Evolutionary conservation across 2,888 invertebrate species (phyloP).

Genomic region (Allophyes oxyacanthae): DNA sequence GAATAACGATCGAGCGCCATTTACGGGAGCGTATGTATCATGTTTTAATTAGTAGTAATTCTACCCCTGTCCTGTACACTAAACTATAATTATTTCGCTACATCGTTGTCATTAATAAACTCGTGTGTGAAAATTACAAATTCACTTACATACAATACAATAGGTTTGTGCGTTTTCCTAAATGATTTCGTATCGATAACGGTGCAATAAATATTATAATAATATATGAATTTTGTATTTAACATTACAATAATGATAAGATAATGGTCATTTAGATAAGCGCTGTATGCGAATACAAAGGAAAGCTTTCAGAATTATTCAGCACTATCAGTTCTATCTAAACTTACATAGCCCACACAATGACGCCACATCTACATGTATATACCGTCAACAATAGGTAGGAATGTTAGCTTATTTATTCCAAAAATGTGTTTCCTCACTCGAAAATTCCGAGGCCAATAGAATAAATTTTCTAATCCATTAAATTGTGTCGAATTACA

Average conservation of each 20-base stretch:
- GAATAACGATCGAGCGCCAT: conserved; percentile 65
- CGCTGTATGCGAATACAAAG: conserved; percentile 28
- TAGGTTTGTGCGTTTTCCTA: conserved; percentile 4
- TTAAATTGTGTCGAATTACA: conserved; percentile 73
- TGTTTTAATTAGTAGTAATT: conserved; percentile 56
- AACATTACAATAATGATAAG: conserved; percentile 45
- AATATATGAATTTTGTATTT: conserved; percentile 37
- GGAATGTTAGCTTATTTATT: conserved; percentile 25
- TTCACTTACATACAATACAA: conserved; percentile 18
- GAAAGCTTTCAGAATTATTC: conserved; percentile 47
- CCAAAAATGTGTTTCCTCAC: conserved; percentile 9
- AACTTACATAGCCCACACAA: conserved; percentile 8
- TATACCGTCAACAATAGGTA: conserved; percentile 5
- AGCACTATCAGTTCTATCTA: conserved; percentile 35
- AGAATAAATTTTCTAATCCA: conserved; percentile 77
- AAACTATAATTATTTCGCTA: conserved; percentile 30
- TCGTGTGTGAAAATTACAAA: conserved; percentile 3
- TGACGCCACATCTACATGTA: conserved; percentile 3
- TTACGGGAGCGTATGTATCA: conserved; percentile 67
- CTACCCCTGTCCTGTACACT: conserved; percentile 2
- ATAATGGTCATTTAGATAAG: conserved; percentile 39
- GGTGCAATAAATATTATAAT: conserved; percentile 32
- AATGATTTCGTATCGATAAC: conserved; percentile 24
- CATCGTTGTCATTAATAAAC: background rate
- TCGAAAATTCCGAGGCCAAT: conserved; percentile 57